phyloP scores from a whole-genome alignment of 1,140 invertebrate genomes.

The Sipha flava region DNA sequence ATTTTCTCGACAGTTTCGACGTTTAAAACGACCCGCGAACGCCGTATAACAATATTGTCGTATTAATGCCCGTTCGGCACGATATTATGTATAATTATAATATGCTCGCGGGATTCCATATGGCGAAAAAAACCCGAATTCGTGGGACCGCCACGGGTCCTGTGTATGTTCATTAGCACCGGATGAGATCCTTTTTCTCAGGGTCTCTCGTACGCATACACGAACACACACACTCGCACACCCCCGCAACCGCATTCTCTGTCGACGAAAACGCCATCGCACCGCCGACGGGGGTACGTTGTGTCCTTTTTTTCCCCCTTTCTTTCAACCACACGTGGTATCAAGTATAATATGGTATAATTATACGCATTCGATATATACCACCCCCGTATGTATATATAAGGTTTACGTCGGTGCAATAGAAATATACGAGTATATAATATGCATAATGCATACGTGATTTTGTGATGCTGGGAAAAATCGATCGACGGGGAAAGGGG shows the following conservation, averaged over 20 bases:
- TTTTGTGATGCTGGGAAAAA: neutral
- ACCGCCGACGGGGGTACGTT: too few relatives aligned
- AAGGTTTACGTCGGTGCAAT: too few relatives aligned
- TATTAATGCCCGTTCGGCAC: neutral
- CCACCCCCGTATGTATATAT: neutral
- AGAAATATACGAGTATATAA: neutral
- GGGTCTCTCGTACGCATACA: neutral
- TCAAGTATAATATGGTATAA: neutral
- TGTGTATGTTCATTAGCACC: neutral
- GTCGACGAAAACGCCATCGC: neutral
- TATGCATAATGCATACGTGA: neutral
- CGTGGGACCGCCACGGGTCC: neutral
- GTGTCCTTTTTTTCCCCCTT: neutral
- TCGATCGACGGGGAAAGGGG: neutral
- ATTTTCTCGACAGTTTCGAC: neutral
- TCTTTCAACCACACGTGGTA: neutral
- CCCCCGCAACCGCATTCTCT: neutral
- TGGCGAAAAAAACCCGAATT: neutral
- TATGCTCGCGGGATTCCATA: neutral
- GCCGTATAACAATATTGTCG: too few relatives aligned
- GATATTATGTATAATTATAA: neutral
- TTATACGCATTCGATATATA: neutral
- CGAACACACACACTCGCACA: neutral
- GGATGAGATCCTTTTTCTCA: constrained; percentile 13
- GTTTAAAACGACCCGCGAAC: too few relatives aligned